Conservation (phyloP, 2,888 invertebrate species). For the Trisateles emortualis region DNA sequence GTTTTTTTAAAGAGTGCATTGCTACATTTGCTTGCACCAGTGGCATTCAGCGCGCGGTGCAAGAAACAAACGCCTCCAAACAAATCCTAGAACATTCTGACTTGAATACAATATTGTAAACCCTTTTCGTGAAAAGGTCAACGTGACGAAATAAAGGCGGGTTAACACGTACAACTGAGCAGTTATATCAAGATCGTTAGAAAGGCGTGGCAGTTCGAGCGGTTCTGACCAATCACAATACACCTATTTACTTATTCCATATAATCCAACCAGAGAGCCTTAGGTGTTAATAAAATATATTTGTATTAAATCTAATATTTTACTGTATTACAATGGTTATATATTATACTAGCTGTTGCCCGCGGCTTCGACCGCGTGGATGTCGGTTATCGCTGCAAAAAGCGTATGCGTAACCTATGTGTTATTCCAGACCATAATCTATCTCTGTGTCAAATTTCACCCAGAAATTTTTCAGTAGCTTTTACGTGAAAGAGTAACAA, state of each 20-base stretch:
- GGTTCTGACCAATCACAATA: conserved; percentile 66
- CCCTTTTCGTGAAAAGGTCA: conserved; percentile 7
- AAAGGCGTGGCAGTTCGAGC: conserved; percentile 71
- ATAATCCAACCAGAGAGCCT: conserved; percentile 56
- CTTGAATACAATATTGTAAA: not conserved
- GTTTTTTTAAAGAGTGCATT: not conserved
- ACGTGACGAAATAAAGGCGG: conserved; percentile 41
- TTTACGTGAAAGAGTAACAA: too few species aligned
- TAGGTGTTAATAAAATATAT: conserved; percentile 55
- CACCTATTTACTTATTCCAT: conserved; percentile 63
- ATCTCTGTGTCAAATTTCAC: too few species aligned
- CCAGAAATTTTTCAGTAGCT: too few species aligned
- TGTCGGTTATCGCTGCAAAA: too few species aligned
- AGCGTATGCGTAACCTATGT: too few species aligned
- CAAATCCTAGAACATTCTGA: not conserved
- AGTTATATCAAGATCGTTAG: conserved; percentile 73
- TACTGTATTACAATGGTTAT: not conserved
- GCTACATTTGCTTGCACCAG: not conserved
- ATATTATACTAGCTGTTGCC: too few species aligned
- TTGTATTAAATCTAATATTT: conserved; percentile 27
- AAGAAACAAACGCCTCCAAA: not conserved
- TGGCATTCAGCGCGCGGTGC: not conserved
- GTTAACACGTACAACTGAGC: conserved; percentile 43
- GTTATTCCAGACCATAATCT: too few species aligned
- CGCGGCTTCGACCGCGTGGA: too few species aligned